Base-by-base conservation (phyloP, 2,797 vertebrate genomes). In the Garrulus glandarius region DNA sequence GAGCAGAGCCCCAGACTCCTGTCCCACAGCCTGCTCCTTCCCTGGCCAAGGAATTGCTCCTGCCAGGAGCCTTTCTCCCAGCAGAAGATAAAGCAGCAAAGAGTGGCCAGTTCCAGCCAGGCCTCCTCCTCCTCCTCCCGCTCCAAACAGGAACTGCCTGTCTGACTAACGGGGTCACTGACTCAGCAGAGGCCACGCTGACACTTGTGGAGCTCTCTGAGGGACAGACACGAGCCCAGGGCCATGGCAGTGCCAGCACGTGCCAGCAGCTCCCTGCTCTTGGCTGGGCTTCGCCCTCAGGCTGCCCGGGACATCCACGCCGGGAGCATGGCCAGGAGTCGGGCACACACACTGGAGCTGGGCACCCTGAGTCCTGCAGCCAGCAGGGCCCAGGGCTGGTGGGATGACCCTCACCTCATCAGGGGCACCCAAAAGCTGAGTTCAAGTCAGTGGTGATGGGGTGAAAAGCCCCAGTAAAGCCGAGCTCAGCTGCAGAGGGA, bases 371-470 rank as follows among this genome's bases (percentile, higher is more conserved):
- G 6, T 16, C 11, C 49, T 24, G 56, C 74, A 22, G 68, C 26
- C 56, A 20, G 37, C 61, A 36, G 41, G 10, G 26, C 6, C 26
- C 34, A 16, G 44, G n/a, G 39, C 41, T 36, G 53, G 1, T 6
- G 29, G 59, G 34, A 17, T 61, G 37, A 26, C 13, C 22, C 34
- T 29, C 15, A 29, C 9, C 50, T 21, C 78, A 20, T 0, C 49
- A 55, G 44, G 41, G 21, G 9, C 36, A 27, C 27, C 0, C 70
- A 17, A 37, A 18, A 30, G 18, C 1, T 8, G n/a, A 20, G 72
- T 0, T 41, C 60, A 30, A 80, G 5, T 0, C 57, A 3, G 57
- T 1, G 8, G 16, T 1, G 27, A 5, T 1, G 41, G 1, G 2
- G 5, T 4, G 55, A 43, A 20, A 16, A 34, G 15, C 23, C 34